phyloP scores from a whole-genome alignment of 2,888 invertebrate genomes.

The Caenorhabditis zanzibari region DNA sequence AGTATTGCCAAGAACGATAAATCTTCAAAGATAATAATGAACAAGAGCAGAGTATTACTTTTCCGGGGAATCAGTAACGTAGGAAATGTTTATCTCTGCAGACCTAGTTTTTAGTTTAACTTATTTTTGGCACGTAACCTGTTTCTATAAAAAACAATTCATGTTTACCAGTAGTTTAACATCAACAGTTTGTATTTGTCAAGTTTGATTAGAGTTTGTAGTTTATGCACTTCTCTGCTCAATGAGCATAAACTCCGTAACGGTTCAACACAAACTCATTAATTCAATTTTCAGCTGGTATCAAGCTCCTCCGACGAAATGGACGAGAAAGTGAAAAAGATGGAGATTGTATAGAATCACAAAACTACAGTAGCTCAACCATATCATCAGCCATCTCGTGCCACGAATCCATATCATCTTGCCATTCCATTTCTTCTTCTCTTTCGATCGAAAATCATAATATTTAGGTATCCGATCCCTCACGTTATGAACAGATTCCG shows the following conservation, averaged over 20 bases:
- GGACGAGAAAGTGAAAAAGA: conserved; percentile 62
- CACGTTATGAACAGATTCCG: conserved; percentile 61
- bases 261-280: neutral
- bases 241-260: conserved; percentile 11
- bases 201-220: neutral
- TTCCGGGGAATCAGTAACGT: neutral
- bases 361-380: neutral
- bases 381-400: conserved; percentile 34
- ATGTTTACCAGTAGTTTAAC: neutral
- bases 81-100: too few relatives aligned
- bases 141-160: too few relatives aligned
- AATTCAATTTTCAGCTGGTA: conserved; percentile 56
- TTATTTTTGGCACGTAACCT: too few relatives aligned
- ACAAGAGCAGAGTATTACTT: neutral
- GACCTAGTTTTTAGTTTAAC: too few relatives aligned
- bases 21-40: conserved; percentile 51
- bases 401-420: conserved; percentile 61
- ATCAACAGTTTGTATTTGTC: neutral
- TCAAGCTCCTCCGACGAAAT: conserved; percentile 56
- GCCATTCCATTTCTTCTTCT: conserved; percentile 44
- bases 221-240: neutral
- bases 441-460: conserved; percentile 52
- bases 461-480: conserved; percentile 51
- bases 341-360: conserved; percentile 61
- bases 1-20: conserved; percentile 45